These are phyloP conservation scores for Cheilosia grossa DNA, from an alignment of 2,888 invertebrate species.

Conservation along the genomic window DNA sequence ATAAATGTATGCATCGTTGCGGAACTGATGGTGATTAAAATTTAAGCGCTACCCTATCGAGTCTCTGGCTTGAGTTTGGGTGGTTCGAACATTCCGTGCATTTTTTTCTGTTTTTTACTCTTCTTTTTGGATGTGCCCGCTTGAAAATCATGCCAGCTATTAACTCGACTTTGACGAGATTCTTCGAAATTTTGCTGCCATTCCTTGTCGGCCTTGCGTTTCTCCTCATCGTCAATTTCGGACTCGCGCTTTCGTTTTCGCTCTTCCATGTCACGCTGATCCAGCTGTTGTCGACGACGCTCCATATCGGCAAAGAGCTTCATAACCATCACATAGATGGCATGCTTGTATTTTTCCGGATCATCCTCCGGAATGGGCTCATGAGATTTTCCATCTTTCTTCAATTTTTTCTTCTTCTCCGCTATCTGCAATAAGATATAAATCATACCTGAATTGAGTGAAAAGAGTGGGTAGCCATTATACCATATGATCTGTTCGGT, in stretches of 20 bases:
- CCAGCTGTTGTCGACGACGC: constrained; percentile 93
- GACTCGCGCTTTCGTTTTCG: constrained; percentile 96
- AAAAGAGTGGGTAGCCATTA: constrained; percentile 56
- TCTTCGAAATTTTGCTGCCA: constrained; percentile 99
- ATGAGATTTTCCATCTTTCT: constrained; percentile 92
- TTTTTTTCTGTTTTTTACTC: constrained; percentile 91
- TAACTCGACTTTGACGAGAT: constrained; percentile 94
- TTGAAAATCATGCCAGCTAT: constrained; percentile 96
- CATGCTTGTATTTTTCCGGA: constrained; percentile 93
- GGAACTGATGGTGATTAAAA: constrained; percentile 38
- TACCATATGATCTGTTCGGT: constrained; percentile 96
- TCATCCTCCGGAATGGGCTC: constrained; percentile 94
- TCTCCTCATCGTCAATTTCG: constrained; percentile 96
- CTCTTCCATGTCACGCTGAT: constrained; percentile 95
- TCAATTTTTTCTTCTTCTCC: constrained; percentile 96
- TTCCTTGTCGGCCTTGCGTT: constrained; percentile 94
- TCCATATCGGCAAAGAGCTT: constrained; percentile 99
- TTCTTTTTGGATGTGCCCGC: constrained; percentile 87
- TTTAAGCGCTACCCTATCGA: constrained; percentile 84
- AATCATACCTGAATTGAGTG: neutral
- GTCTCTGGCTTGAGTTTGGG: constrained; percentile 97
- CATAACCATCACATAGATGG: constrained; percentile 99
- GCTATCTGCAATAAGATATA: constrained; percentile 86
- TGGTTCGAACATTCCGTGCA: constrained; percentile 91
- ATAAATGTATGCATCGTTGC: constrained; percentile 42